phyloP scores from a whole-genome alignment of 2,797 vertebrate genomes.

The Myotis vivesi region DNA sequence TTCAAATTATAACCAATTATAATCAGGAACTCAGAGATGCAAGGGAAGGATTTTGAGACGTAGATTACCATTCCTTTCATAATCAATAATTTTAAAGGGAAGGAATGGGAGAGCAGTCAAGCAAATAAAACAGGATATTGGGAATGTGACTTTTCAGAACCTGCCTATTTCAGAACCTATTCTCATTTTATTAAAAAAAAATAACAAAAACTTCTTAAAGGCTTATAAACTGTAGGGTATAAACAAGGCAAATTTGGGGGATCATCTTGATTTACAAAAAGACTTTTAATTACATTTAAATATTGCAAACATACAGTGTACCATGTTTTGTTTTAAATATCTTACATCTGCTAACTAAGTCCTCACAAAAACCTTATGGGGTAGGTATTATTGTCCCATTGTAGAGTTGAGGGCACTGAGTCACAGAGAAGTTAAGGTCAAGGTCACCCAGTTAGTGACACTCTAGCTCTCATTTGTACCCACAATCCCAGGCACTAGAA shows the following conservation, averaged over 20 bases:
- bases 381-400: neutral
- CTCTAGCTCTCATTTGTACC: neutral
- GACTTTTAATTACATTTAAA: neutral
- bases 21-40: neutral
- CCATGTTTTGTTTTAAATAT: neutral
- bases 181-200: neutral
- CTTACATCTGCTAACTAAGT: neutral
- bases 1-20: neutral
- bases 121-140: neutral
- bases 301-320: neutral
- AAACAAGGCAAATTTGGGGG: neutral
- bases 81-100: neutral
- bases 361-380: neutral
- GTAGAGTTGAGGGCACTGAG: neutral
- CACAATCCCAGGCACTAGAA: neutral
- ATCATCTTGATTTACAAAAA: slow-evolving; percentile 11
- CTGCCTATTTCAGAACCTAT: neutral
- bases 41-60: neutral
- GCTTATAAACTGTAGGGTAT: neutral
- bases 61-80: neutral
- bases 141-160: neutral
- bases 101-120: neutral
- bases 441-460: neutral
- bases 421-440: neutral
- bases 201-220: neutral